Conservation (phyloP, 2,797 vertebrate genomes). For the Oreochromis grahami region DNA sequence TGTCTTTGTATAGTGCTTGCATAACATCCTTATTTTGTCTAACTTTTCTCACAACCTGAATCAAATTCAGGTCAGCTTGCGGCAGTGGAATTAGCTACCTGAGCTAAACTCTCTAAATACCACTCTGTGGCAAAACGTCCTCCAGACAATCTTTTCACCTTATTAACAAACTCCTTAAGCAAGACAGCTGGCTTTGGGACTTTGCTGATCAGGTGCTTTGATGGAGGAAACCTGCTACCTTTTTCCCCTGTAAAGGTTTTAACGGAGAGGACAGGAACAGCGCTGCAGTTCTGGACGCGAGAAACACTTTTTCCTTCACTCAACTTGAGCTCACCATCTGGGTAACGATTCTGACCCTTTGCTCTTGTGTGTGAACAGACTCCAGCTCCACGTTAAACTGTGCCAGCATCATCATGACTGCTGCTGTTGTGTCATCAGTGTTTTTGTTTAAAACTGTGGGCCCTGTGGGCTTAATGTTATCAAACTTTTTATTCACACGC, state of each 20-base stretch:
- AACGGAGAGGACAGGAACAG: neutral
- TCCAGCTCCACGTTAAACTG: neutral
- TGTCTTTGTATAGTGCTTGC: neutral
- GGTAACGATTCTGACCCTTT: neutral
- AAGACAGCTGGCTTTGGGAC: neutral
- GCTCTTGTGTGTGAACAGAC: neutral
- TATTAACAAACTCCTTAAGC: neutral
- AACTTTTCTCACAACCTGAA: slow-evolving; percentile 12
- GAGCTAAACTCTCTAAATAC: neutral
- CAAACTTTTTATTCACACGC: no score
- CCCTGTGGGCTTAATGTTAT: no score
- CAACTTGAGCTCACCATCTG: neutral
- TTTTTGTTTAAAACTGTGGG: neutral
- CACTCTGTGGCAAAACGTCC: neutral
- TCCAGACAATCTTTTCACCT: neutral
- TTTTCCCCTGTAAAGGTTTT: neutral
- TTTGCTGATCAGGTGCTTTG: neutral
- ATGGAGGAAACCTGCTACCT: neutral
- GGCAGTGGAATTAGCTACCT: neutral
- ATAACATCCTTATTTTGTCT: slow-evolving; percentile 16
- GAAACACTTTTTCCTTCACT: neutral
- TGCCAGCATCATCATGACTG: neutral
- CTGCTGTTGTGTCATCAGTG: neutral
- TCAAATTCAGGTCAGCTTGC: slow-evolving; percentile 9
- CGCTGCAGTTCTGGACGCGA: neutral